Evolutionary conservation across 2,113 vertebrate species (phyloP).

Genomic region (Cynoglossus semilaevis): DNA sequence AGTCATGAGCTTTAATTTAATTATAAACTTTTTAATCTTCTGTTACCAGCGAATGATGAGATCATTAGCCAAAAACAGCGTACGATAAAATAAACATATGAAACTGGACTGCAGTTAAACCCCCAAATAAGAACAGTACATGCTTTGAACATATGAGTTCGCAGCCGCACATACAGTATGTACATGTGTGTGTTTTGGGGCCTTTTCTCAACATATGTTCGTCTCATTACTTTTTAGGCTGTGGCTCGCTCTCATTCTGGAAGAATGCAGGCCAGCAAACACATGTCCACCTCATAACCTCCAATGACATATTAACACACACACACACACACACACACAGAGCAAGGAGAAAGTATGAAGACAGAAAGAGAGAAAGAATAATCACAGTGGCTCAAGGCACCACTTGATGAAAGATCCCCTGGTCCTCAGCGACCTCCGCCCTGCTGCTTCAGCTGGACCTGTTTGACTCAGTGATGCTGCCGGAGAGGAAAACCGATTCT

Average conservation of each 20-base stretch:
- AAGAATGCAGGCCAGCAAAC: slow-evolving; percentile 57
- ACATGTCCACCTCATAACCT: slow-evolving; percentile 44
- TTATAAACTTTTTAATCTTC: too few species aligned
- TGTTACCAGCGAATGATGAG: too few species aligned
- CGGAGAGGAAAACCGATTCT: background rate
- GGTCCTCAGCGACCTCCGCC: slow-evolving; percentile 4
- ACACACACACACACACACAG: slow-evolving; percentile 10
- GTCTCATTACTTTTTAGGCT: slow-evolving; percentile 42
- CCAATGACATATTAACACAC: slow-evolving; percentile 23
- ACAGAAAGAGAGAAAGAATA: background rate
- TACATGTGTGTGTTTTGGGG: slow-evolving; percentile 36
- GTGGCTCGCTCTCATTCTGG: slow-evolving; percentile 47
- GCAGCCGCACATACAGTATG: slow-evolving; percentile 2
- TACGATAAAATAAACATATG: too few species aligned
- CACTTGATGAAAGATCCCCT: slow-evolving; percentile 28
- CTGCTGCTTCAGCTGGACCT: slow-evolving; percentile 6
- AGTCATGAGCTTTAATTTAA: too few species aligned
- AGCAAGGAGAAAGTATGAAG: background rate
- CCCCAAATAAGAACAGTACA: too few species aligned
- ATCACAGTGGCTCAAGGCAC: slow-evolving; percentile 19
- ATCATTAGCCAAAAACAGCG: too few species aligned
- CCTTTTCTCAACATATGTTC: slow-evolving; percentile 43
- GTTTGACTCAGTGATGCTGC: slow-evolving; percentile 27
- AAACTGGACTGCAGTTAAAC: too few species aligned
- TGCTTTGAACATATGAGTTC: too few species aligned